These are phyloP conservation scores for Potorous gilbertii DNA, from an alignment of 2,797 vertebrate species.

Conservation along the genomic window DNA sequence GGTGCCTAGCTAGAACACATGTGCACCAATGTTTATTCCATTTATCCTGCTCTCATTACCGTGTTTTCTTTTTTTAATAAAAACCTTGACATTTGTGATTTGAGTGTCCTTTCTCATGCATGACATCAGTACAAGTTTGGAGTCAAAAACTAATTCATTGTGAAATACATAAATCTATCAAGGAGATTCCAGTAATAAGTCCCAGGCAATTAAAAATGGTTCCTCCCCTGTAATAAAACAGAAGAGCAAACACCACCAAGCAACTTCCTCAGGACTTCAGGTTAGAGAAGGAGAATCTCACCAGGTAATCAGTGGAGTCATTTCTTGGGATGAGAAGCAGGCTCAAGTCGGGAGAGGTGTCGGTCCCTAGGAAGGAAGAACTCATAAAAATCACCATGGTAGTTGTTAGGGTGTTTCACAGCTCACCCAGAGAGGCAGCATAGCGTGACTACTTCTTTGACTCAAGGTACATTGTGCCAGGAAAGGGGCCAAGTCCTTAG, in stretches of 20 bases:
- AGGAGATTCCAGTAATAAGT: neutral
- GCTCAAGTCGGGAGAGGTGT: neutral
- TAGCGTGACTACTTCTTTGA: slow-evolving; percentile 81
- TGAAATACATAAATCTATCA: neutral
- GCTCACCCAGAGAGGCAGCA: slow-evolving; percentile 70
- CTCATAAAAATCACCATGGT: slow-evolving; percentile 23
- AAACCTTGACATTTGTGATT: neutral
- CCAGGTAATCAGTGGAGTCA: neutral
- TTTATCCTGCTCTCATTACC: neutral
- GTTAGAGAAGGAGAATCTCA: neutral
- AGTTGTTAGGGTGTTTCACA: slow-evolving; percentile 41
- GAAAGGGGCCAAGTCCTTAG: slow-evolving; percentile 76
- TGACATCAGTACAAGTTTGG: neutral
- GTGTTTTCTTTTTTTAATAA: neutral
- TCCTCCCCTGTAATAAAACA: slow-evolving; percentile 37
- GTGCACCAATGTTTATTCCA: neutral
- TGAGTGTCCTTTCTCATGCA: neutral
- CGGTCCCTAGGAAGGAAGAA: neutral
- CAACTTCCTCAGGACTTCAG: slow-evolving; percentile 35
- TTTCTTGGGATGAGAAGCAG: neutral
- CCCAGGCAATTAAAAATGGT: slow-evolving; percentile 31
- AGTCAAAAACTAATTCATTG: neutral
- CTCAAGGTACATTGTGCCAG: slow-evolving; percentile 79
- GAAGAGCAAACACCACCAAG: neutral
- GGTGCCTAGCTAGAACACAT: neutral